Conservation (phyloP, 2,113 vertebrate genomes). For the Perognathus longimembris region DNA sequence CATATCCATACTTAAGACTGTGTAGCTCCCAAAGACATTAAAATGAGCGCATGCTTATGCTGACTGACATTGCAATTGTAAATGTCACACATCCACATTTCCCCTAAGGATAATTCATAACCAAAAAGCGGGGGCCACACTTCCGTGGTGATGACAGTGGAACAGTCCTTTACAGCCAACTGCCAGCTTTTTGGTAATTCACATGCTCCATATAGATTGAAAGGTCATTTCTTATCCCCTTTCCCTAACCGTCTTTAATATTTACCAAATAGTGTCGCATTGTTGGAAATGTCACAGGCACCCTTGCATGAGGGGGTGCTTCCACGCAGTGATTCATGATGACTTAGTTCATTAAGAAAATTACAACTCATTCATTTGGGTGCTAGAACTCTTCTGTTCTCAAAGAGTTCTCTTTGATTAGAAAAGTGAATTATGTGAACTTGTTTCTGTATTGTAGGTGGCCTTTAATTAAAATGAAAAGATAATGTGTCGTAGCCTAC, state of each 20-base stretch:
- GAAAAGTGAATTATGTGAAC: slow-evolving; percentile 72
- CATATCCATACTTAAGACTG: neutral
- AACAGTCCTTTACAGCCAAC: slow-evolving; percentile 54
- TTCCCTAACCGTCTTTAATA: slow-evolving; percentile 78
- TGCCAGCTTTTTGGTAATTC: slow-evolving; percentile 59
- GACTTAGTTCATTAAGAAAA: slow-evolving; percentile 84
- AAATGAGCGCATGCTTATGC: slow-evolving; percentile 42
- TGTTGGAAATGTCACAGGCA: slow-evolving; percentile 83
- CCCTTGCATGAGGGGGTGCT: slow-evolving; percentile 60
- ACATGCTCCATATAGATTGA: slow-evolving; percentile 66
- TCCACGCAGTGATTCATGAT: slow-evolving; percentile 78
- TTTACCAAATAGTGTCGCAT: slow-evolving; percentile 80
- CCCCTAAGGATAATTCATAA: slow-evolving; percentile 61
- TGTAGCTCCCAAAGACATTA: neutral
- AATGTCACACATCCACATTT: neutral
- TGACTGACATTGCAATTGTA: slow-evolving; percentile 37
- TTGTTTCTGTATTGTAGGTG: slow-evolving; percentile 58
- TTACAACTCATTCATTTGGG: slow-evolving; percentile 78
- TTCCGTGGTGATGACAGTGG: neutral
- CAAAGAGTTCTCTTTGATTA: slow-evolving; percentile 73
- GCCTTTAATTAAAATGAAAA: slow-evolving; percentile 72
- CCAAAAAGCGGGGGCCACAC: neutral
- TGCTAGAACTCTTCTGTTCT: slow-evolving; percentile 66
- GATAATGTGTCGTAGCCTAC: slow-evolving; percentile 44
- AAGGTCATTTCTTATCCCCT: slow-evolving; percentile 78